These are phyloP conservation scores for Enteromius unitaeniatus DNA, from an alignment of 2,797 vertebrate species.

Conservation along the genomic window DNA sequence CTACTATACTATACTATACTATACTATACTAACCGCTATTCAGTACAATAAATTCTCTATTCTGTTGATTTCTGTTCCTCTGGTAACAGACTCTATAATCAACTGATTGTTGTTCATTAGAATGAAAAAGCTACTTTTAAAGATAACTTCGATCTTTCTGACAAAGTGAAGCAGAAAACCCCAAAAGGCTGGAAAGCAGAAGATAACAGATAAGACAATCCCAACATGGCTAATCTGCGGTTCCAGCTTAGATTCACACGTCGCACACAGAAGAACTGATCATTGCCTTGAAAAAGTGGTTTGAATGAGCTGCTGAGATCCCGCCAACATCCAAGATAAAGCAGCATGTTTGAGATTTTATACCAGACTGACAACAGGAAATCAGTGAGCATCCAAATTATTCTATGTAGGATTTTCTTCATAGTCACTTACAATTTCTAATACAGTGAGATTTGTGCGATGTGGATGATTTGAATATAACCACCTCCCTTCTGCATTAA, in stretches of 20 bases:
- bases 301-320: constrained; percentile 15
- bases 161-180: constrained; percentile 8
- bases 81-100: not conserved
- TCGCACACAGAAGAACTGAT: constrained; percentile 14
- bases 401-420: not conserved
- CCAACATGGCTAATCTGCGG: constrained; percentile 19
- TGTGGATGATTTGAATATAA: not conserved
- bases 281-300: not conserved
- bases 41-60: not conserved
- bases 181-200: not conserved
- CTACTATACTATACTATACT: not conserved
- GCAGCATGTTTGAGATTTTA: not conserved
- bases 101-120: not conserved
- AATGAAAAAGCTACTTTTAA: not conserved
- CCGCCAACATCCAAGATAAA: constrained; percentile 15
- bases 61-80: not conserved
- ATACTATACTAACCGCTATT: not conserved
- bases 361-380: not conserved
- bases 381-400: not conserved
- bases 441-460: not conserved
- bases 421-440: not conserved
- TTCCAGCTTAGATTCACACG: not conserved
- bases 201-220: not conserved
- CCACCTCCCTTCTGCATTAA: not conserved
- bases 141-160: not conserved